A percentile compares a stretch with the other conserved stretches of the same genome.
Evolutionary conservation across 1,140 invertebrate species (phyloP).

Genomic region (Drosophila simulans): DNA sequence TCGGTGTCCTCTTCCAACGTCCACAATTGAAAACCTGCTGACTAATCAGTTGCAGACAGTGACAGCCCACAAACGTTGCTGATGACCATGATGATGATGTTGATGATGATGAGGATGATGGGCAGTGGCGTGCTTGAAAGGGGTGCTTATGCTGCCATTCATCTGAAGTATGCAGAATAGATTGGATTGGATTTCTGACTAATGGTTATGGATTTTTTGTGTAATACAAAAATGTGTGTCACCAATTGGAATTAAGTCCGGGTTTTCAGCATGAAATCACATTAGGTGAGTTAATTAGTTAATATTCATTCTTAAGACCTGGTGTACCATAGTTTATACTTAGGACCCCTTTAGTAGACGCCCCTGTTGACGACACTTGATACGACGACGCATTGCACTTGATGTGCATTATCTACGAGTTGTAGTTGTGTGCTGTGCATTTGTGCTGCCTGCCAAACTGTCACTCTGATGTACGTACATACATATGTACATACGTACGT

Average conservation of each 20-base stretch:
- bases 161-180: not conserved
- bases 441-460: conserved; percentile 47
- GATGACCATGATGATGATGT: conserved; percentile 34
- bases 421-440: conserved; percentile 40
- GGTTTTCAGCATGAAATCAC: no score
- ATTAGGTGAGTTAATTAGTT: no score
- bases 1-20: conserved; percentile 15
- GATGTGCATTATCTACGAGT: conserved; percentile 62
- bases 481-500: no score
- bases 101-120: conserved; percentile 2
- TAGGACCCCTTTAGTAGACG: not conserved
- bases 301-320: no score
- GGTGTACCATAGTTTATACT: no score
- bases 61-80: conserved; percentile 40
- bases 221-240: no score
- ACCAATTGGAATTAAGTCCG: no score
- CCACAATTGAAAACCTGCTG: conserved; percentile 57
- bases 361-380: conserved; percentile 49
- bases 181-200: no score
- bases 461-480: conserved; percentile 12
- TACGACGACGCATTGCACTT: conserved; percentile 54
- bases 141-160: not conserved
- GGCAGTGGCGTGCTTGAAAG: conserved; percentile 1
- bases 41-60: conserved; percentile 68
- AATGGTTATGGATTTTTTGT: no score